Conservation (phyloP, 1,140 invertebrate species). For the Papilio dardanus region DNA sequence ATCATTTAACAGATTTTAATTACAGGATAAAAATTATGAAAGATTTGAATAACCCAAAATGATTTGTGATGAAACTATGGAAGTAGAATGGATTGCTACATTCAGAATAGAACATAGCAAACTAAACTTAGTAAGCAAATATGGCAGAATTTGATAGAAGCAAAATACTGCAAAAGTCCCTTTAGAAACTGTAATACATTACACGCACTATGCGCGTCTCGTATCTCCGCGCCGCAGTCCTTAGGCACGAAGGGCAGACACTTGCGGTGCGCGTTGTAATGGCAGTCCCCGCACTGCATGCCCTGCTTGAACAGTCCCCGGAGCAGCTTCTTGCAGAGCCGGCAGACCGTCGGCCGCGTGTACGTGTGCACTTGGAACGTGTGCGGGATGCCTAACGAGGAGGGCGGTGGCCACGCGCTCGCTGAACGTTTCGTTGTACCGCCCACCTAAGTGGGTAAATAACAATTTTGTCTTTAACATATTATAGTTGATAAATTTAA, state of each 20-base stretch:
- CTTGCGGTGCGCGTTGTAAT: slow-evolving; percentile 99
- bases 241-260: slow-evolving; percentile 97
- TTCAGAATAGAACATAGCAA: too few species aligned
- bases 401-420: slow-evolving; percentile 40
- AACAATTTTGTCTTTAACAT: too few species aligned
- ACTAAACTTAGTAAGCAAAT: too few species aligned
- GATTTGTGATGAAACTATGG: too few species aligned
- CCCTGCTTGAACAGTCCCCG: slow-evolving; percentile 99
- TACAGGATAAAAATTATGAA: too few species aligned
- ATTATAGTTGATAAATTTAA: too few species aligned
- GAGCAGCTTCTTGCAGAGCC: slow-evolving; percentile 97
- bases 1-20: too few species aligned
- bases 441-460: slow-evolving; percentile 39
- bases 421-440: slow-evolving; percentile 39
- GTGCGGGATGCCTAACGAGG: slow-evolving; percentile 92
- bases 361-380: slow-evolving; percentile 96
- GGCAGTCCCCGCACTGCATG: slow-evolving; percentile 98
- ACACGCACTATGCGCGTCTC: slow-evolving; percentile 80
- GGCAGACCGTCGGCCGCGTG: slow-evolving; percentile 97
- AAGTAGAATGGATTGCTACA: too few species aligned
- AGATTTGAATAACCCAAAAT: too few species aligned
- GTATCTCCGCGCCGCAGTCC: slow-evolving; percentile 95
- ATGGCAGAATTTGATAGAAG: background rate
- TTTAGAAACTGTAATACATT: slow-evolving; percentile 34
- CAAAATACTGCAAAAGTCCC: background rate